Percentiles rank a stretch among this genome's conserved stretches.
phyloP scores from a whole-genome alignment of 2,888 invertebrate species.

The Microplitis deprimator region DNA sequence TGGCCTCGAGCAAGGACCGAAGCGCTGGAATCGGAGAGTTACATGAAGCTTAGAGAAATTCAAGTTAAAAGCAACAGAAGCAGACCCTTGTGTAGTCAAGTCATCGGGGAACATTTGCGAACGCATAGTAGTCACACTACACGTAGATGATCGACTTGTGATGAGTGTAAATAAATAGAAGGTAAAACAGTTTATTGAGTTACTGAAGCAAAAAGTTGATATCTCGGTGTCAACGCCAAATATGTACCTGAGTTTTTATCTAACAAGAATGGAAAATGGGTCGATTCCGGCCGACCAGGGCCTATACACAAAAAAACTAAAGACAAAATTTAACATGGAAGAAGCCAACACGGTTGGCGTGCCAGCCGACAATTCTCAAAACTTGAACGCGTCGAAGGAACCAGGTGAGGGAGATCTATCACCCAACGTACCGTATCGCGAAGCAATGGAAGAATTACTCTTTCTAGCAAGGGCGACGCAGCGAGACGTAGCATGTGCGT shows the following conservation, averaged over 20 bases:
- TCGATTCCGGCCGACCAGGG: constrained; percentile 31
- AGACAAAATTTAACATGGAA: constrained; percentile 32
- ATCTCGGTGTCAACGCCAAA: constrained; percentile 37
- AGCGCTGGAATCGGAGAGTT: constrained; percentile 51
- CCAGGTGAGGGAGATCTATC: background rate
- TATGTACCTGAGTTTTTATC: constrained; percentile 49
- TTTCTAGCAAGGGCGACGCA: constrained; percentile 18
- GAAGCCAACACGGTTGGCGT: constrained; percentile 30
- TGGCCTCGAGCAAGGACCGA: constrained; percentile 56
- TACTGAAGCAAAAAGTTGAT: constrained; percentile 41
- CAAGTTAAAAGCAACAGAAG: constrained; percentile 31
- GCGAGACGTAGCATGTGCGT: constrained; percentile 11
- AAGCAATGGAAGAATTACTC: constrained; percentile 27
- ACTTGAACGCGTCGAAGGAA: constrained; percentile 4
- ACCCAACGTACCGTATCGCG: background rate
- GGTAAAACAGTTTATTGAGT: constrained; percentile 14
- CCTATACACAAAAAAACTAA: constrained; percentile 29
- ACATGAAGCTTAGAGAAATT: constrained; percentile 37
- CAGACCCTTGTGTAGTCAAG: constrained; percentile 52
- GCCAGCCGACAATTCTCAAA: constrained; percentile 24
- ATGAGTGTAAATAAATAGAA: constrained; percentile 29
- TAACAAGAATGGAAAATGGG: constrained; percentile 26
- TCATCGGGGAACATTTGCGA: constrained; percentile 13
- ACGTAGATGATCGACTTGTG: constrained; percentile 52
- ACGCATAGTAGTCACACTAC: constrained; percentile 40